A percentile compares a stretch with the other conserved stretches of the same genome.
phyloP scores from a whole-genome alignment of 2,888 invertebrate genomes.

The Agrochola lychnidis region DNA sequence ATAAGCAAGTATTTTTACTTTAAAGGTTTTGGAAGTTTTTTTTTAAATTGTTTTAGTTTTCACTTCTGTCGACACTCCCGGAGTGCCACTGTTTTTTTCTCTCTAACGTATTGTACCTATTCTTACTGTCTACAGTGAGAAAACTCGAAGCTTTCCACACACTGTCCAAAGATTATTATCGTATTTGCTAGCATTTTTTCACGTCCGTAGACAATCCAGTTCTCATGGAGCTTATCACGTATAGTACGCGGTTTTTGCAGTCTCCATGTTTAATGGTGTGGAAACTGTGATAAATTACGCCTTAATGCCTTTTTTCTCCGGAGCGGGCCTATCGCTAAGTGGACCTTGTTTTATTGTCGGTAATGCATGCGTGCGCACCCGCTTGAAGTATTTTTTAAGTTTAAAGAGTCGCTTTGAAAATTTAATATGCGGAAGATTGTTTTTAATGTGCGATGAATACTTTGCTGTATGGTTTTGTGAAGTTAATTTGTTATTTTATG shows the following conservation, averaged over 20 bases:
- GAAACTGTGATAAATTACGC: constrained; percentile 89
- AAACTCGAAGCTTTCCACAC: not conserved
- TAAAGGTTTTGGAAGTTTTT: no score
- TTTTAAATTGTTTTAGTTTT: no score
- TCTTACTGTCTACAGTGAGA: not conserved
- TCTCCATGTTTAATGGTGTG: constrained; percentile 87
- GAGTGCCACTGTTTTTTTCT: no score
- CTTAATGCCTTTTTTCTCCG: constrained; percentile 86
- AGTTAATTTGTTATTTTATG: not conserved
- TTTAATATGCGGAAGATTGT: constrained; percentile 29
- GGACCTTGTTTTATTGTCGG: constrained; percentile 79
- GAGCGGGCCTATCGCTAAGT: constrained; percentile 77
- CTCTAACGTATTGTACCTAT: no score
- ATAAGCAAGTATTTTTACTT: no score
- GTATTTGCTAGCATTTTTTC: constrained; percentile 74
- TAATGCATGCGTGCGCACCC: constrained; percentile 64
- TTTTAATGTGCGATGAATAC: constrained; percentile 4
- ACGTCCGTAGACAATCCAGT: constrained; percentile 82
- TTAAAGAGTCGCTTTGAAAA: constrained; percentile 29
- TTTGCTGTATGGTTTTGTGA: not conserved
- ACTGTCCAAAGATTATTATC: constrained; percentile 34
- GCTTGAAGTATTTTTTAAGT: constrained; percentile 27
- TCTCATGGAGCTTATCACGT: constrained; percentile 84
- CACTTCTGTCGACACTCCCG: no score
- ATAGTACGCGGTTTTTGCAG: constrained; percentile 85